Conservation (phyloP, 2,888 invertebrate species). For the Apamea anceps region DNA sequence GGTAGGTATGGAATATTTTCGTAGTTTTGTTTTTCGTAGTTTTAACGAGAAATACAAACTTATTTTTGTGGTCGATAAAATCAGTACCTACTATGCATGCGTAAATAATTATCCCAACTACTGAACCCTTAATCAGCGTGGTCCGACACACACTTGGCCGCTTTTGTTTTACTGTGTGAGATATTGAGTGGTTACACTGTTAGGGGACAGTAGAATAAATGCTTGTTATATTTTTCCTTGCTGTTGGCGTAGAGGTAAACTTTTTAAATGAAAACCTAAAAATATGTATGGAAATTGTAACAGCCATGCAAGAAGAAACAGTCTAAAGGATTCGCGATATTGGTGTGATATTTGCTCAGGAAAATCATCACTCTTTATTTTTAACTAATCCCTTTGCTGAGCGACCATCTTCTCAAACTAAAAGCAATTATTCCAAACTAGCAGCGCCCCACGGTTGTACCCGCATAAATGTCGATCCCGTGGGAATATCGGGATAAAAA, state of each 20-base stretch:
- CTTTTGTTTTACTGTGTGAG: neutral
- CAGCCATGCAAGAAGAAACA: neutral
- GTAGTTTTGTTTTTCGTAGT: no score
- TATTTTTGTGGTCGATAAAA: no score
- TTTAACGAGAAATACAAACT: no score
- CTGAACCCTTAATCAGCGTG: neutral
- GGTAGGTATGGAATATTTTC: neutral
- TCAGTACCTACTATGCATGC: neutral
- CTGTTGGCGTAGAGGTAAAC: neutral
- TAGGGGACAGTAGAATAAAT: neutral
- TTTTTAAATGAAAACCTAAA: neutral
- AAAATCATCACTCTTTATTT: neutral
- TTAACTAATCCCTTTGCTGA: no score
- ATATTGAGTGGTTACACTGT: neutral
- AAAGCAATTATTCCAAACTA: no score
- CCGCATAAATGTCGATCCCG: no score
- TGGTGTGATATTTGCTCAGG: neutral
- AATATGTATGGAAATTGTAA: neutral
- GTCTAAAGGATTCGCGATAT: neutral
- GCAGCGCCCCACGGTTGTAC: no score
- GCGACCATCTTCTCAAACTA: no score
- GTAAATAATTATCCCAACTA: neutral
- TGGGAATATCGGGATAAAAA: no score
- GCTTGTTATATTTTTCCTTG: neutral
- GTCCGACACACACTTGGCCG: neutral